These are phyloP conservation scores for Poicephalus meyeri DNA, from an alignment of 2,113 vertebrate species.

Conservation along the genomic window DNA sequence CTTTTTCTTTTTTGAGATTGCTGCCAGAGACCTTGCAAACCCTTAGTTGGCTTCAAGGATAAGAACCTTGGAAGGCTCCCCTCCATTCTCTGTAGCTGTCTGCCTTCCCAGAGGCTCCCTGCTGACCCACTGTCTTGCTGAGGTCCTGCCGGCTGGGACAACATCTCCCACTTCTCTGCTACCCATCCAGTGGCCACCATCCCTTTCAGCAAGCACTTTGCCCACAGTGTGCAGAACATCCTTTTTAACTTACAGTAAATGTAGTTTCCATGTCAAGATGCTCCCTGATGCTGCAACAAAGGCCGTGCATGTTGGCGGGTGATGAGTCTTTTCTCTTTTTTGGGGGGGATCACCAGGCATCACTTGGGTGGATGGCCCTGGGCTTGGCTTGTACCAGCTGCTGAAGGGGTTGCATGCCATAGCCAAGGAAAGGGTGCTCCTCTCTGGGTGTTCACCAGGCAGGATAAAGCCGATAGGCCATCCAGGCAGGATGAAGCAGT, in stretches of 20 bases:
- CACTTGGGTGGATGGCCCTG: not conserved
- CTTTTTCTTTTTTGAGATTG: not conserved
- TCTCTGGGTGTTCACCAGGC: fast-evolving
- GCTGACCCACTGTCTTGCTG: not conserved
- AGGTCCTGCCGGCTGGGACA: not conserved
- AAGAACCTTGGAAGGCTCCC: not conserved
- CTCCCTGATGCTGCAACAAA: not conserved
- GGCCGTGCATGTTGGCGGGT: fast-evolving
- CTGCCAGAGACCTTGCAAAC: not conserved
- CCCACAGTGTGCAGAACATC: not conserved
- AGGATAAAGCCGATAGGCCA: not conserved
- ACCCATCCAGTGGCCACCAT: fast-evolving
- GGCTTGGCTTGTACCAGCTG: not conserved
- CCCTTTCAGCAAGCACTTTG: fast-evolving
- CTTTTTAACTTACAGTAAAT: slow-evolving; percentile 61
- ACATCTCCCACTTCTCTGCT: not conserved
- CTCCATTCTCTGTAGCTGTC: fast-evolving
- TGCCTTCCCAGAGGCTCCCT: not conserved
- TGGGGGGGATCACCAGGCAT: not conserved
- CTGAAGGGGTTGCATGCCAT: not conserved
- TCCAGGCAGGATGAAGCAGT: not conserved
- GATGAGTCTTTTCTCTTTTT: not conserved
- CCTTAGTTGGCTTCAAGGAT: not conserved
- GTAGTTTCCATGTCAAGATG: slow-evolving; percentile 2
- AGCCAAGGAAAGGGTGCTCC: not conserved